A percentile compares a stretch with the other conserved stretches of the same genome.
Evolutionary conservation across 2,888 invertebrate genomes (phyloP).

Genomic region (Criorhina ranunculi): DNA sequence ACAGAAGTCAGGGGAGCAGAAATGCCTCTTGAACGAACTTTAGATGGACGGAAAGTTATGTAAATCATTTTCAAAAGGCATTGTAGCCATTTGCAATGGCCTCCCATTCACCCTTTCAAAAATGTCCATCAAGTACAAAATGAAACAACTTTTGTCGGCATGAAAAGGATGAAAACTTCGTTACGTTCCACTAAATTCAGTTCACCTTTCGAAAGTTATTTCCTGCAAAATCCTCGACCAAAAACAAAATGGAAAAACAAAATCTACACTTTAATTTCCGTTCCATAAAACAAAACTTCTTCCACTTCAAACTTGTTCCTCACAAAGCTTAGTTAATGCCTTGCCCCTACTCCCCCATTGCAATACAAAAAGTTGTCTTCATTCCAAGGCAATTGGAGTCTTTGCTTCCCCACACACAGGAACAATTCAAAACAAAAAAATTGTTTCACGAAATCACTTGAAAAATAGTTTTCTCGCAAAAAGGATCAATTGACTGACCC

Average conservation of each 20-base stretch:
- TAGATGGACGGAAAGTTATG: too few species aligned
- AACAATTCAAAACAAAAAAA: slow-evolving; percentile 34
- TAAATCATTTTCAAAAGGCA: too few species aligned
- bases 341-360: slow-evolving; percentile 30
- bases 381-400: slow-evolving; percentile 48
- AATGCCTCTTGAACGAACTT: too few species aligned
- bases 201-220: slow-evolving; percentile 37
- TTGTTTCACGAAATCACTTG: slow-evolving; percentile 5
- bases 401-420: slow-evolving; percentile 1
- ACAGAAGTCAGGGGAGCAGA: too few species aligned
- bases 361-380: slow-evolving; percentile 53
- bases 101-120: neutral
- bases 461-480: slow-evolving; percentile 18
- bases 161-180: neutral
- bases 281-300: slow-evolving; percentile 47
- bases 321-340: slow-evolving; percentile 56
- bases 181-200: slow-evolving; percentile 30
- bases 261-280: slow-evolving; percentile 65
- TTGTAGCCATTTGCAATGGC: too few species aligned
- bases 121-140: neutral
- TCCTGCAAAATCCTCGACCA: neutral
- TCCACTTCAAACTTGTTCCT: slow-evolving; percentile 42
- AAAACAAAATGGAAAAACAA: slow-evolving; percentile 3
- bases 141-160: slow-evolving; percentile 10
- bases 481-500: slow-evolving; percentile 45